phyloP scores from a whole-genome alignment of 1,140 invertebrate species.

The Camponotus pennsylvanicus region DNA sequence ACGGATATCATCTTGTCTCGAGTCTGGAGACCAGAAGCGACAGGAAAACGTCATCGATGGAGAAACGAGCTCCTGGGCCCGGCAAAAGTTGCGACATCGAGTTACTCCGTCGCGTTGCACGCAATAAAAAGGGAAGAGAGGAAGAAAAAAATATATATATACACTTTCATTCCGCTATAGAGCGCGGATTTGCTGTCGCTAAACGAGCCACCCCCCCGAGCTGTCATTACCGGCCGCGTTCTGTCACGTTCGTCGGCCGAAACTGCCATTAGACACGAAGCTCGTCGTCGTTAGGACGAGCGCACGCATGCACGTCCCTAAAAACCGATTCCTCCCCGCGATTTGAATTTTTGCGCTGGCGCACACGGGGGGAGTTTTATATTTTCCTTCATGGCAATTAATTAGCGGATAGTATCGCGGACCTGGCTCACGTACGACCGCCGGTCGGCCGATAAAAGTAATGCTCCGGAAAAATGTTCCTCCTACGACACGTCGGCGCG shows the following conservation, averaged over 20 bases:
- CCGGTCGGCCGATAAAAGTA: slow-evolving; percentile 71
- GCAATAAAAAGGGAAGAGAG: slow-evolving; percentile 44
- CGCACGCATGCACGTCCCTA: slow-evolving; percentile 56
- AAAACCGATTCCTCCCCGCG: slow-evolving; percentile 65
- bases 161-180: slow-evolving; percentile 18
- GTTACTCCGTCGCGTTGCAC: slow-evolving; percentile 38
- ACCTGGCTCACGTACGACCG: slow-evolving; percentile 65
- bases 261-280: slow-evolving; percentile 66
- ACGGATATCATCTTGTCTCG: too few relatives aligned
- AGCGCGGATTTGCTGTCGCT: slow-evolving; percentile 47
- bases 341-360: slow-evolving; percentile 63
- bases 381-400: slow-evolving; percentile 67
- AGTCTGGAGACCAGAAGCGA: too few relatives aligned
- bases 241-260: slow-evolving; percentile 54
- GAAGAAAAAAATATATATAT: too few relatives aligned
- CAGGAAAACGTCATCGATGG: background rate
- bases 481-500: slow-evolving; percentile 52
- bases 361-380: slow-evolving; percentile 18
- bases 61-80: slow-evolving; percentile 20
- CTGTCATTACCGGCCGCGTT: slow-evolving; percentile 51
- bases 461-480: slow-evolving; percentile 75
- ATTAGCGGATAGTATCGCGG: slow-evolving; percentile 74
- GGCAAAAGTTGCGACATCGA: slow-evolving; percentile 50
- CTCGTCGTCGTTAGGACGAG: slow-evolving; percentile 20
- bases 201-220: slow-evolving; percentile 39